These are phyloP conservation scores for Pluvianellus socialis DNA, from an alignment of 2,113 vertebrate species.

Conservation along the genomic window DNA sequence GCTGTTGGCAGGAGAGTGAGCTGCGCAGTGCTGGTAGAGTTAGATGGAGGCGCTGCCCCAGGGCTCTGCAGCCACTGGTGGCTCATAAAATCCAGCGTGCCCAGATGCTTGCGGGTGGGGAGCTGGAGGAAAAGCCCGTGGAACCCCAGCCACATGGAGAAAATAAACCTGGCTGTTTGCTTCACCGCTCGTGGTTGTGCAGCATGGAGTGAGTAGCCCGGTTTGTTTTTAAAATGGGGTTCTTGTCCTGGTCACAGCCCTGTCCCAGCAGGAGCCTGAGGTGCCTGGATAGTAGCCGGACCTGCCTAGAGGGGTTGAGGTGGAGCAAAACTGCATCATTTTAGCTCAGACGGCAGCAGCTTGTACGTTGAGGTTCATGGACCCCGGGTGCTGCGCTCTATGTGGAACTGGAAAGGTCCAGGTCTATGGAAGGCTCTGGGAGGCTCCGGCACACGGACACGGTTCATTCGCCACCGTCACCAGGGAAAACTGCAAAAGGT, in stretches of 20 bases:
- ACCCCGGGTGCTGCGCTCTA: fast-evolving
- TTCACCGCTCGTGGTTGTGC: neutral
- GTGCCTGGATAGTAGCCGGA: neutral
- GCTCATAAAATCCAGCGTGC: neutral
- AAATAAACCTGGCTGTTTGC: neutral
- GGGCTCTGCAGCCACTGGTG: neutral
- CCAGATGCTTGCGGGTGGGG: neutral
- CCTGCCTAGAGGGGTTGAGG: fast-evolving
- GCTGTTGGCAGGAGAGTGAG: neutral
- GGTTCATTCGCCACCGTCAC: fast-evolving
- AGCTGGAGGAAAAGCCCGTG: neutral
- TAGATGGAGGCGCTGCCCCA: neutral
- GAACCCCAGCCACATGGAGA: neutral
- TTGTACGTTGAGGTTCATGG: fast-evolving
- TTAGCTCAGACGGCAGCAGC: neutral
- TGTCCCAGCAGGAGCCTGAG: neutral
- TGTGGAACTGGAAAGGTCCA: neutral
- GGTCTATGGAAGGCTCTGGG: neutral
- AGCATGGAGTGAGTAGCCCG: neutral
- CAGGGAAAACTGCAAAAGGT: neutral
- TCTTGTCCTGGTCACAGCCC: neutral
- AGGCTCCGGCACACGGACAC: fast-evolving
- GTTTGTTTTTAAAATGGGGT: neutral
- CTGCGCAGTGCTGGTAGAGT: neutral
- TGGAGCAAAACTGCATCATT: neutral